phyloP scores from a whole-genome alignment of 2,888 invertebrate species.

The Hydropsyche betteni region DNA sequence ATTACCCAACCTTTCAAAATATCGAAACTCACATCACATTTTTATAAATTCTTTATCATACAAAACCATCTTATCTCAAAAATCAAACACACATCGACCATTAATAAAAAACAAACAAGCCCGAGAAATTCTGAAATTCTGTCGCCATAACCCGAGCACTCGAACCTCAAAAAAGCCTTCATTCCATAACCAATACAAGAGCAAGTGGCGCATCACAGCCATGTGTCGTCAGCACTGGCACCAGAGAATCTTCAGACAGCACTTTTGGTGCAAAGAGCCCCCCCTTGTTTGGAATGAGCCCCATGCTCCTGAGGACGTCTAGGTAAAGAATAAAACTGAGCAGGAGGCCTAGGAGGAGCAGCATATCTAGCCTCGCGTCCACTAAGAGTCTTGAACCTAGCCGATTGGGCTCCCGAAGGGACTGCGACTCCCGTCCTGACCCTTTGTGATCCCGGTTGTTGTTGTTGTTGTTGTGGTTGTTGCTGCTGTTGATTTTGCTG shows the following conservation, averaged over 20 bases:
- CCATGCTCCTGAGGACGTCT: conserved; percentile 24
- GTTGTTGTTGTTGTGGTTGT: conserved; percentile 1
- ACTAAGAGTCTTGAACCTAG: conserved; percentile 35
- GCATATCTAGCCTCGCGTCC: conserved; percentile 38
- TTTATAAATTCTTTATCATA: too few species aligned
- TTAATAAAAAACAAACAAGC: too few species aligned
- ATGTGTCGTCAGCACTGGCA: background rate
- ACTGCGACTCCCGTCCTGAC: background rate
- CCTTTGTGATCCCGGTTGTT: background rate
- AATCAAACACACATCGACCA: too few species aligned
- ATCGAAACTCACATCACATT: too few species aligned
- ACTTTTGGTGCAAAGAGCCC: conserved; percentile 39
- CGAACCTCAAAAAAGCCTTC: too few species aligned
- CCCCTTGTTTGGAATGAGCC: conserved; percentile 14
- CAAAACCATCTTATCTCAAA: too few species aligned
- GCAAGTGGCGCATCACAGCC: too few species aligned
- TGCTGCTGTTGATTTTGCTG: background rate
- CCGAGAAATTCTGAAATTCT: too few species aligned
- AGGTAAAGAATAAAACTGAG: conserved; percentile 39
- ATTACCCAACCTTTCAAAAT: too few species aligned
- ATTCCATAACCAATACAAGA: too few species aligned
- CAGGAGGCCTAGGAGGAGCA: conserved; percentile 39
- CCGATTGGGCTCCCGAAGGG: background rate
- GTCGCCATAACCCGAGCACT: too few species aligned
- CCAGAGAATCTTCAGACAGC: conserved; percentile 23